These are phyloP conservation scores for Pimpla rufipes DNA, from an alignment of 2,888 invertebrate species.

Conservation along the genomic window DNA sequence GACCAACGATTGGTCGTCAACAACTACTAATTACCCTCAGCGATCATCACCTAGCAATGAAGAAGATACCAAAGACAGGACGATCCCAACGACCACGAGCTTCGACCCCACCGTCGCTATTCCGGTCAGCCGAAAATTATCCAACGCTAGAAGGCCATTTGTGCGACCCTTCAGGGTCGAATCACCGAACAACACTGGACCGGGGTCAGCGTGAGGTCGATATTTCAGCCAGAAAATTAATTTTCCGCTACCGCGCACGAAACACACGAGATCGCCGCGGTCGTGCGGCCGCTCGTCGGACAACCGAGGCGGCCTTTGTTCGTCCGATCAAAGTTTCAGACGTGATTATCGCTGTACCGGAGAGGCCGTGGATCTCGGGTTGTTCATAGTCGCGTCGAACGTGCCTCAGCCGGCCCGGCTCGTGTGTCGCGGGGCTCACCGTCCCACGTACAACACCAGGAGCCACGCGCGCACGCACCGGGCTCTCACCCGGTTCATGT, in stretches of 20 bases:
- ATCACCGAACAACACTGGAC: not conserved
- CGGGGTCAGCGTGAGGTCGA: not conserved
- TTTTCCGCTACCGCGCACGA: not conserved
- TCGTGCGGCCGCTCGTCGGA: not conserved
- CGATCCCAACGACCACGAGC: no score
- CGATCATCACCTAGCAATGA: no score
- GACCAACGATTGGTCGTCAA: no score
- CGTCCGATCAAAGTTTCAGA: conserved; percentile 4
- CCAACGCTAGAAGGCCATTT: no score
- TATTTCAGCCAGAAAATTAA: not conserved
- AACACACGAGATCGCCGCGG: not conserved
- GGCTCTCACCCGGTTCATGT: not conserved
- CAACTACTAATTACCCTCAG: no score
- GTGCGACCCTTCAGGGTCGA: no score
- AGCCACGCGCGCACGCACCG: not conserved
- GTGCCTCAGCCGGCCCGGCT: not conserved
- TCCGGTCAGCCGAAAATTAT: no score
- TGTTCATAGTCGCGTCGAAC: conserved; percentile 16
- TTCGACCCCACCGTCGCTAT: no score
- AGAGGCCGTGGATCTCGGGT: not conserved
- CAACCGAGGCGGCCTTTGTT: conserved; percentile 1
- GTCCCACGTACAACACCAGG: conserved; percentile 9
- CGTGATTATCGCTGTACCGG: conserved; percentile 10
- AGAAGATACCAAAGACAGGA: no score
- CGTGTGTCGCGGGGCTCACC: not conserved